Evolutionary conservation across 2,888 invertebrate genomes (phyloP).

Genomic region (Furcula furcula): DNA sequence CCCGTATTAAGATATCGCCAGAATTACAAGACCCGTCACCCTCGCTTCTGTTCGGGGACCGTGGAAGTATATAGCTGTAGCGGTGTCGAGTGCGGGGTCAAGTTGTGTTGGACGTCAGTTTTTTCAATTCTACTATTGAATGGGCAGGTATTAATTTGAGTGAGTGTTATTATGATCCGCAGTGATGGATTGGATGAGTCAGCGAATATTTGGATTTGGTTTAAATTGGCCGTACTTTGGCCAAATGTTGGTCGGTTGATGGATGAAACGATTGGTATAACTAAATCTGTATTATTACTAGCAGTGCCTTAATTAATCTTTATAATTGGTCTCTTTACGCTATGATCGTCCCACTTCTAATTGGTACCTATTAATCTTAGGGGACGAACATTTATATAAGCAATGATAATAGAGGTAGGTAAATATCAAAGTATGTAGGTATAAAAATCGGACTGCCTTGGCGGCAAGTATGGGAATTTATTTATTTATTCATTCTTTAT

Average conservation of each 20-base stretch:
- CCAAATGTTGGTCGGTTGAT: conserved; percentile 37
- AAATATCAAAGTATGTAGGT: no score
- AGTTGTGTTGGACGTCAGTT: conserved; percentile 37
- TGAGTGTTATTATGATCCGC: conserved; percentile 68
- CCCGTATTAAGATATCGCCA: conserved; percentile 45
- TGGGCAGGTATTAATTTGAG: conserved; percentile 77
- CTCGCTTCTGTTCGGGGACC: background rate
- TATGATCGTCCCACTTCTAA: no score
- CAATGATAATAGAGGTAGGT: no score
- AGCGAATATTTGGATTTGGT: conserved; percentile 51
- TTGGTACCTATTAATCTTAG: background rate
- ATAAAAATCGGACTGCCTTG: no score
- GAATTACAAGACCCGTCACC: conserved; percentile 26
- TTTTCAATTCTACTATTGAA: conserved; percentile 60
- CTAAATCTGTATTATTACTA: no score
- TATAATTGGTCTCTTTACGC: no score
- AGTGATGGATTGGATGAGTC: conserved; percentile 76
- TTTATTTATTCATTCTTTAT: no score
- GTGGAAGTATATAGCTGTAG: background rate
- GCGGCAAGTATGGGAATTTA: no score
- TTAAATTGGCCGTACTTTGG: conserved; percentile 40
- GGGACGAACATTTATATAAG: background rate
- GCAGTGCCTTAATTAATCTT: no score
- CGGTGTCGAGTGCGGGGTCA: conserved; percentile 22
- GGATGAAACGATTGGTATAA: no score